Base-by-base conservation (phyloP, 2,888 invertebrate genomes). In the Cylloceria caligata region DNA sequence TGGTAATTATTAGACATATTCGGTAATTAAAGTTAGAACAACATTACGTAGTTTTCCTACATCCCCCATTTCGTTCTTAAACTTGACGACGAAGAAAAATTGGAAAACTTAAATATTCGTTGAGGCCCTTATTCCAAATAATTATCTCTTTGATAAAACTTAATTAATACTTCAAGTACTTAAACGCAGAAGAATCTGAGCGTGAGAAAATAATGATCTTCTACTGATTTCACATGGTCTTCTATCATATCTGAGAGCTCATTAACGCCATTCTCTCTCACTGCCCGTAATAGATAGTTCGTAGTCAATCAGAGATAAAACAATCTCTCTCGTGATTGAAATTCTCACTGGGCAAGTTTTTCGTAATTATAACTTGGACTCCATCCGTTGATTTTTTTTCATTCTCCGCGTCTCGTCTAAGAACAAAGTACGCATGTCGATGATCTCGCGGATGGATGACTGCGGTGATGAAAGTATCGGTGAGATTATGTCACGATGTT, bases 221-320 rank as follows among this genome's bases (percentile, higher is more conserved):
- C 55, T 16, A 16, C 55, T 71, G 24, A 21, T 76, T 52, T 24
- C 34, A 47, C 21, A 11, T 24, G 6, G 65, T 47, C 55, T 55
- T 55, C 42, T 49, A 39, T 49, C 57, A 30, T 74, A 74, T 73
- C 73, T 45, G 30, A 30, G 9, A 21, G 49, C 78, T 69, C 64
- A 81, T 81, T 78, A 77, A 69, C 73, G 62, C 19, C 19, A 45
- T 64, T 60, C 60, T 73, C 55, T 73, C 55, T 77, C 77, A 64
- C 62, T 64, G 55, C n/a, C 39, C 80, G 42, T 45, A 55, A 69
- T 24, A 64, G 27, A 76, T 45, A 72, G 62, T 11, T 21, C 36
- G 21, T 47, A 9, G 47, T 62, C 39, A 52, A 9, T n/a, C 49
- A 45, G 30, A 30, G 77, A 81, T 81, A 77, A 68, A 67, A 73